A percentile compares a stretch with the other conserved stretches of the same genome.
These are phyloP conservation scores for Aplidium turbinatum DNA, from an alignment of 23 tunicate genomes.

Conservation along the genomic window DNA sequence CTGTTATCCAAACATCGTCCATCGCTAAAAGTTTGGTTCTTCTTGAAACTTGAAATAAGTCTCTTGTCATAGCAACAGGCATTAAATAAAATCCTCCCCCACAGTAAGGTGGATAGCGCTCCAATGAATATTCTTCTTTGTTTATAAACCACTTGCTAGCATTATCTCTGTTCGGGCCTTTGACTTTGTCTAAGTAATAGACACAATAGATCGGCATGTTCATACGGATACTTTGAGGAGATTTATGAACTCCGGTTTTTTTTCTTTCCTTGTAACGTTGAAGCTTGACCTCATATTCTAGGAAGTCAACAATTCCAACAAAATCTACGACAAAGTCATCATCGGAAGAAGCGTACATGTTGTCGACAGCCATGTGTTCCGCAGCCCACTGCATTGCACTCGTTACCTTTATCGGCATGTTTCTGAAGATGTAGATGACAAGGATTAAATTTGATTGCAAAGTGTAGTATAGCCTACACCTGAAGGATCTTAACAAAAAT, in stretches of 20 bases:
- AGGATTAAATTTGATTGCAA: background rate
- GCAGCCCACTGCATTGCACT: conserved; percentile 71
- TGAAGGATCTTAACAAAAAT: too few relatives aligned
- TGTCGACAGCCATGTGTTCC: conserved; percentile 25
- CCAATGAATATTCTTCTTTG: conserved; percentile 31
- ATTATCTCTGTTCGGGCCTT: conserved; percentile 46
- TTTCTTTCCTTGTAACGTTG: conserved; percentile 18
- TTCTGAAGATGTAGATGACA: conserved; percentile 17
- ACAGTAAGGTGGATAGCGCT: conserved; percentile 78
- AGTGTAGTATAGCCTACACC: background rate
- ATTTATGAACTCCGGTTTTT: background rate
- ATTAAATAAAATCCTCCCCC: conserved; percentile 83
- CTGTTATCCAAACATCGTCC: conserved; percentile 92
- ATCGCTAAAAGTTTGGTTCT: conserved; percentile 31
- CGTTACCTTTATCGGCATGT: conserved; percentile 50
- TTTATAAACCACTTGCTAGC: conserved; percentile 45
- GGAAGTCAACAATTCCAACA: conserved; percentile 34
- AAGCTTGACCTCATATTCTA: conserved; percentile 37
- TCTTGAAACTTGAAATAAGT: conserved; percentile 43
- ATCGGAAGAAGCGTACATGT: conserved; percentile 57
- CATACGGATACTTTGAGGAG: background rate
- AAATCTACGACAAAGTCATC: conserved; percentile 67
- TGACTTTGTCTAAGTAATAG: conserved; percentile 30
- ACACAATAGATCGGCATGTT: conserved; percentile 45
- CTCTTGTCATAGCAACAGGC: conserved; percentile 62